These are phyloP conservation scores for Pantala flavescens DNA, from an alignment of 1,140 invertebrate species.

Conservation along the genomic window DNA sequence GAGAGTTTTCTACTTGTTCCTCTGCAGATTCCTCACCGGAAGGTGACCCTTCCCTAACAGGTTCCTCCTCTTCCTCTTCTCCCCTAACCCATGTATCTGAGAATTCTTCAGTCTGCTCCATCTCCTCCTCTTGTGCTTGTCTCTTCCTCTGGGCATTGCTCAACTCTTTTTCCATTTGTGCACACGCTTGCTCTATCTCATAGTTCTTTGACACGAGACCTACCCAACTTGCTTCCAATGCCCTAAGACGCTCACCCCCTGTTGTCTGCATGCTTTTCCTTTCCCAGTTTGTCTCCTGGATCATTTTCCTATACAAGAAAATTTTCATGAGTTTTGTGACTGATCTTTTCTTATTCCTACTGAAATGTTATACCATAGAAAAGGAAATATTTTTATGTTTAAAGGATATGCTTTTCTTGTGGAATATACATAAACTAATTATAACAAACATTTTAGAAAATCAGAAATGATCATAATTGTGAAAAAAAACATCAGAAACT, in stretches of 20 bases:
- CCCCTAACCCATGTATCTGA: neutral
- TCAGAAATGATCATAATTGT: too few relatives aligned
- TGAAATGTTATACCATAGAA: too few relatives aligned
- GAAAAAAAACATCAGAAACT: too few relatives aligned
- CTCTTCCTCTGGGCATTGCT: neutral
- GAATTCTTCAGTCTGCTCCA: neutral
- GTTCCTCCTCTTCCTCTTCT: neutral
- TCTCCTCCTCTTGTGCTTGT: neutral
- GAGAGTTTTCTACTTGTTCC: too few relatives aligned
- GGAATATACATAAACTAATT: too few relatives aligned
- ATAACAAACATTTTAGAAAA: too few relatives aligned
- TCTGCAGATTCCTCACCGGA: too few relatives aligned
- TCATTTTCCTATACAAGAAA: constrained; percentile 54
- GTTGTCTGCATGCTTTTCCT: constrained; percentile 82
- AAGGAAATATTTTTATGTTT: too few relatives aligned
- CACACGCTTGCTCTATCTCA: constrained; percentile 69
- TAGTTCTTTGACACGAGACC: constrained; percentile 94
- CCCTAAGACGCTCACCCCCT: constrained; percentile 71
- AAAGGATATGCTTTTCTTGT: too few relatives aligned
- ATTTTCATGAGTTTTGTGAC: constrained; percentile 5
- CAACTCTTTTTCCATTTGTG: constrained; percentile 39
- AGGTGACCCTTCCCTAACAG: neutral
- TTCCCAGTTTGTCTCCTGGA: constrained; percentile 90
- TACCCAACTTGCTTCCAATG: constrained; percentile 81
- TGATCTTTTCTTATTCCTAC: too few relatives aligned